These are phyloP conservation scores for Nephrotoma guestfalica DNA, from an alignment of 2,888 invertebrate genomes.

Conservation along the genomic window DNA sequence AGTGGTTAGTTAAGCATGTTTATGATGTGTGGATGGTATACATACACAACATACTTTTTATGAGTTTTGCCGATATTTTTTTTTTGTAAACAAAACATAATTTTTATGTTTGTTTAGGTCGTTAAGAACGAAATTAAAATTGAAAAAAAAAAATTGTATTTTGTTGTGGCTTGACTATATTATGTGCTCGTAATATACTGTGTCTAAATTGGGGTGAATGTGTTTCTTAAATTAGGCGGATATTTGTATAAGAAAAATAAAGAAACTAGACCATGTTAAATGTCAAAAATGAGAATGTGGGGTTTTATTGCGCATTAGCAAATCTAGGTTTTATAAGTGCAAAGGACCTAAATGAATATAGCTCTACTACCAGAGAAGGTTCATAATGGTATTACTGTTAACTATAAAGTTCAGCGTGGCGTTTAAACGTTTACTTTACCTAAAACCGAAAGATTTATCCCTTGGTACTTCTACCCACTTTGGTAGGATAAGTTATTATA, in stretches of 20 bases:
- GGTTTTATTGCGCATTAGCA: too few relatives aligned
- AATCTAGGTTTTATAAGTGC: too few relatives aligned
- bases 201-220: not conserved
- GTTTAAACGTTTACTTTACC: too few relatives aligned
- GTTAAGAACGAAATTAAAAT: not conserved
- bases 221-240: not conserved
- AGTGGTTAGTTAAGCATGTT: not conserved
- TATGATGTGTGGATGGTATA: not conserved
- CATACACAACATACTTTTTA: not conserved
- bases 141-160: not conserved
- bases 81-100: not conserved
- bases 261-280: too few relatives aligned
- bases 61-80: not conserved
- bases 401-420: too few relatives aligned
- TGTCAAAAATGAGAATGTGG: too few relatives aligned
- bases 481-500: too few relatives aligned
- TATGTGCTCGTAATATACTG: not conserved
- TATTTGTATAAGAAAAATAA: not conserved
- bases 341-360: too few relatives aligned
- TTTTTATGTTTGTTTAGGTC: not conserved
- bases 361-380: too few relatives aligned
- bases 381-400: too few relatives aligned
- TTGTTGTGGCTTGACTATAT: not conserved
- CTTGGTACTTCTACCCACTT: too few relatives aligned
- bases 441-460: too few relatives aligned